Conservation (phyloP, 1,140 invertebrate species). For the Zophobas morio region DNA sequence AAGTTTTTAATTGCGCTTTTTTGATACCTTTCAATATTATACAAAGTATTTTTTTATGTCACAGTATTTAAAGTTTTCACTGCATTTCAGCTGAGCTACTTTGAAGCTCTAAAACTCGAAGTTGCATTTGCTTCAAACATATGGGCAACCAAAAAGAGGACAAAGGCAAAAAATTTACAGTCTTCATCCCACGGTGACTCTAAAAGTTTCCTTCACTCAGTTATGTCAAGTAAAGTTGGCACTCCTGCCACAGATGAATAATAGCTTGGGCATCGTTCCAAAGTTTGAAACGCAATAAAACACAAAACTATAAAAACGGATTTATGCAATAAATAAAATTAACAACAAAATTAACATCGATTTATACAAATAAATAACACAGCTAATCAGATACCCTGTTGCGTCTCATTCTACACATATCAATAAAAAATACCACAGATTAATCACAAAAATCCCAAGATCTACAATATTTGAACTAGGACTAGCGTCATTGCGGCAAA, state of each 20-base stretch:
- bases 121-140: slow-evolving; percentile 76
- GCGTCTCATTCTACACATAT: too few relatives aligned
- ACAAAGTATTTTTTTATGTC: background rate
- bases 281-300: too few relatives aligned
- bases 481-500: too few relatives aligned
- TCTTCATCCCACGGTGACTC: slow-evolving; percentile 8
- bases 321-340: too few relatives aligned
- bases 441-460: too few relatives aligned
- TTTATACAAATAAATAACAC: too few relatives aligned
- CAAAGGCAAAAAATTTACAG: slow-evolving; percentile 60
- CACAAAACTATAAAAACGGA: too few relatives aligned
- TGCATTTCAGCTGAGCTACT: slow-evolving; percentile 72
- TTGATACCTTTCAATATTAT: background rate
- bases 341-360: too few relatives aligned
- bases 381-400: too few relatives aligned
- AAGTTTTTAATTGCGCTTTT: slow-evolving; percentile 49
- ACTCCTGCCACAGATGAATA: background rate
- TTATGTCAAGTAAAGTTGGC: slow-evolving; percentile 3
- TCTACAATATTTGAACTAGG: too few relatives aligned
- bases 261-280: background rate
- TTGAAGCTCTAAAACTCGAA: slow-evolving; percentile 76
- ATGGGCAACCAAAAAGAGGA: slow-evolving; percentile 76
- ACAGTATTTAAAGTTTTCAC: slow-evolving; percentile 15
- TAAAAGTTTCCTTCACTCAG: slow-evolving; percentile 18
- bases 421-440: too few relatives aligned